Evolutionary conservation across 2,888 invertebrate species (phyloP).

Genomic region (Ceriagrion tenellum): DNA sequence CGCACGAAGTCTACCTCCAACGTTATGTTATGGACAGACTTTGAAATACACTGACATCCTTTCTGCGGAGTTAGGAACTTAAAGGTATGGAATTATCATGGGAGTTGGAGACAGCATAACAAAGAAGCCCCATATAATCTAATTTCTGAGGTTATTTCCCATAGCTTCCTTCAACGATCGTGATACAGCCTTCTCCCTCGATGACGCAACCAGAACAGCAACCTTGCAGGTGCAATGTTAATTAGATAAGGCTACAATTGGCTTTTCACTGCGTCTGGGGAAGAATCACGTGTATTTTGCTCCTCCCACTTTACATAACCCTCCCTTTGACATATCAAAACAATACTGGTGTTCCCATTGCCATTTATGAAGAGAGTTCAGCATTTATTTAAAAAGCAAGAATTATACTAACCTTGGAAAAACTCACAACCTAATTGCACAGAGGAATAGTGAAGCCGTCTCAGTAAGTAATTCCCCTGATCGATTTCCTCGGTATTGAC

Average conservation of each 20-base stretch:
- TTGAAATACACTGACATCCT: constrained; percentile 62
- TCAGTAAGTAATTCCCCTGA: background rate
- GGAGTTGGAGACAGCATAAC: constrained; percentile 42
- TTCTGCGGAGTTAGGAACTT: constrained; percentile 45
- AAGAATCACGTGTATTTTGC: constrained; percentile 49
- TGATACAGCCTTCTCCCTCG: constrained; percentile 46
- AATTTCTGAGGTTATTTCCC: constrained; percentile 59
- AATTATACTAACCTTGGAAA: background rate
- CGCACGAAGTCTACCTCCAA: constrained; percentile 53
- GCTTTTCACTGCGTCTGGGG: constrained; percentile 47
- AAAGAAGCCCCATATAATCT: constrained; percentile 66
- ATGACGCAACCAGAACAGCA: constrained; percentile 56
- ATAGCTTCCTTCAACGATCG: constrained; percentile 56
- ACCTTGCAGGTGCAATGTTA: constrained; percentile 66
- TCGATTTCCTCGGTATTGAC: constrained; percentile 3
- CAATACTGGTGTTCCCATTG: background rate
- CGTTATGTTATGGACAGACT: constrained; percentile 64
- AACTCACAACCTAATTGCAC: background rate
- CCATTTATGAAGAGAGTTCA: background rate
- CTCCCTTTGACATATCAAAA: background rate
- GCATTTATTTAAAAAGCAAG: background rate
- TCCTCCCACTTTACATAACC: constrained; percentile 57
- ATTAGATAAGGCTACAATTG: constrained; percentile 64
- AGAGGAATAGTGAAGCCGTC: background rate
- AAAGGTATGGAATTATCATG: constrained; percentile 41